Conservation (phyloP, 2,888 invertebrate genomes). For the Parelbella ahira region DNA sequence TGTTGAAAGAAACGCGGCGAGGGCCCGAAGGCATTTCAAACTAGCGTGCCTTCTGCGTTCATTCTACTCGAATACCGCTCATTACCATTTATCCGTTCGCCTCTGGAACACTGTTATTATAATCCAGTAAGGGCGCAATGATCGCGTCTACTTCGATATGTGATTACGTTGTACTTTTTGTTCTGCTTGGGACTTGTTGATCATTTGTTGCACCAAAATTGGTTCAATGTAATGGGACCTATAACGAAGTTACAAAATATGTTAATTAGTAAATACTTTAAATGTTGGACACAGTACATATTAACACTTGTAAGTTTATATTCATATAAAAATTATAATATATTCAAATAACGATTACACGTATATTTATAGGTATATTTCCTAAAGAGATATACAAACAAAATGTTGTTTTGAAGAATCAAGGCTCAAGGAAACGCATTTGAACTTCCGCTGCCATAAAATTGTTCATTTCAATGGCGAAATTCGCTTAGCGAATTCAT, state of each 20-base stretch:
- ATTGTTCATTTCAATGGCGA: slow-evolving; percentile 45
- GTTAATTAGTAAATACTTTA: too few species aligned
- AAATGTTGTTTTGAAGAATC: not conserved
- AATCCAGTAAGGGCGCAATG: slow-evolving; percentile 66
- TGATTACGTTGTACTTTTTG: slow-evolving; percentile 54
- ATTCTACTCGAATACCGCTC: slow-evolving; percentile 43
- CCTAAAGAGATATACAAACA: not conserved
- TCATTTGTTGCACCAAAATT: slow-evolving; percentile 20
- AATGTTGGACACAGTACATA: too few species aligned
- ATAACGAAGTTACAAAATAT: too few species aligned
- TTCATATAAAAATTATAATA: too few species aligned
- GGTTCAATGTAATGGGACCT: not conserved
- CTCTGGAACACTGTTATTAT: slow-evolving; percentile 71
- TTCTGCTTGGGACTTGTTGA: slow-evolving; percentile 38
- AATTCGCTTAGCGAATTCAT: slow-evolving; percentile 52
- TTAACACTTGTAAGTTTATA: too few species aligned
- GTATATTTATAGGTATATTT: too few species aligned
- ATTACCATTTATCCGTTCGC: slow-evolving; percentile 68
- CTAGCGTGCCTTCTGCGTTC: slow-evolving; percentile 54
- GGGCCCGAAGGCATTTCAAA: slow-evolving; percentile 62
- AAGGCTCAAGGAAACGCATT: slow-evolving; percentile 9
- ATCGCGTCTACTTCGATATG: slow-evolving; percentile 57
- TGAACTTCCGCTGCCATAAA: slow-evolving; percentile 33
- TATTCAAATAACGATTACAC: too few species aligned
- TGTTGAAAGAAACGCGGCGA: slow-evolving; percentile 72